These are phyloP conservation scores for Epicampocera succincta DNA, from an alignment of 2,888 invertebrate genomes.

Conservation along the genomic window DNA sequence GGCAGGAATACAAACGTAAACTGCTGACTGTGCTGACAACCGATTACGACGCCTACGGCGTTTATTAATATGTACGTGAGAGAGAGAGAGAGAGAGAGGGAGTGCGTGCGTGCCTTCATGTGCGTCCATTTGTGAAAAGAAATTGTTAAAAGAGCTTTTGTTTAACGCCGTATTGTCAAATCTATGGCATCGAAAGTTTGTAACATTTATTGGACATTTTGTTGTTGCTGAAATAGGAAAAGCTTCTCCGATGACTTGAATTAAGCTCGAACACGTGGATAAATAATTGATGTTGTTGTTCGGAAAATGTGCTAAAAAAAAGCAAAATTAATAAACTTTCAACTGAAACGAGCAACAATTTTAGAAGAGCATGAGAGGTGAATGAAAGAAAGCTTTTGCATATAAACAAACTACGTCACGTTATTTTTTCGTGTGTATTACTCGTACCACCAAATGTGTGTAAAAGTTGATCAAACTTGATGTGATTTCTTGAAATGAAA, in stretches of 20 bases:
- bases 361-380: slow-evolving; percentile 23
- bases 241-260: slow-evolving; percentile 56
- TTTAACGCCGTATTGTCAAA: slow-evolving; percentile 35
- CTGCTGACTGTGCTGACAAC: slow-evolving; percentile 18
- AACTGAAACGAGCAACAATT: slow-evolving; percentile 56
- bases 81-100: too few relatives aligned
- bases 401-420: slow-evolving; percentile 67
- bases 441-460: neutral
- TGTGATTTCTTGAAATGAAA: slow-evolving; percentile 4
- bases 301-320: slow-evolving; percentile 38
- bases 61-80: neutral
- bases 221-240: slow-evolving; percentile 17
- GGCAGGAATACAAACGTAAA: slow-evolving; percentile 14
- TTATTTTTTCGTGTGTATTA: slow-evolving; percentile 15
- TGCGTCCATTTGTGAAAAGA: slow-evolving; percentile 3
- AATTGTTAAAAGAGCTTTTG: slow-evolving; percentile 48
- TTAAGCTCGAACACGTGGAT: slow-evolving; percentile 67
- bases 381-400: slow-evolving; percentile 50
- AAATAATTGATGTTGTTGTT: slow-evolving; percentile 29
- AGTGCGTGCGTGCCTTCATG: neutral
- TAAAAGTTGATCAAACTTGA: slow-evolving; percentile 5
- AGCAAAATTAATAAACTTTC: slow-evolving; percentile 23
- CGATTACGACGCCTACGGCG: slow-evolving; percentile 57
- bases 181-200: slow-evolving; percentile 38
- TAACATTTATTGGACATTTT: slow-evolving; percentile 1